Evolutionary conservation across 2,888 invertebrate species (phyloP).

Genomic region (Sycophila texana): DNA sequence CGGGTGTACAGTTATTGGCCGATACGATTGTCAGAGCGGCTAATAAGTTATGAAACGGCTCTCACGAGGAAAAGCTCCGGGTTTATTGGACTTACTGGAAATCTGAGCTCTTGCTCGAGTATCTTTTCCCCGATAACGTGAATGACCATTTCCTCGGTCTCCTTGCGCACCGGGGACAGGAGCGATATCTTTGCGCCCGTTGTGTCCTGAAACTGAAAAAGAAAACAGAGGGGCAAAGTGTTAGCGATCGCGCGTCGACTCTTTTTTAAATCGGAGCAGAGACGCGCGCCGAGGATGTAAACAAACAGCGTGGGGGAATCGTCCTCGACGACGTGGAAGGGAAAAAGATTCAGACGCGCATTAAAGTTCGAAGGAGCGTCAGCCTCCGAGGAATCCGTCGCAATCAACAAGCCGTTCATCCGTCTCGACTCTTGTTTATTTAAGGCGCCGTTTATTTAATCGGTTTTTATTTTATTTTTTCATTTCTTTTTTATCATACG

Average conservation of each 20-base stretch:
- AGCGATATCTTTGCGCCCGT: conserved; percentile 78
- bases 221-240: not conserved
- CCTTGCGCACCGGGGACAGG: conserved; percentile 77
- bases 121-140: conserved; percentile 78
- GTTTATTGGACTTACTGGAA: conserved; percentile 73
- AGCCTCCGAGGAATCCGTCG: no score
- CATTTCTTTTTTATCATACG: no score
- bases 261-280: not conserved
- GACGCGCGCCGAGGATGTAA: conserved; percentile 8
- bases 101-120: conserved; percentile 77
- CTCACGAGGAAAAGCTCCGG: conserved; percentile 5
- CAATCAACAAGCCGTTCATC: no score
- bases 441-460: no score
- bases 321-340: not conserved
- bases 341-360: not conserved
- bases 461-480: no score
- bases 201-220: conserved; percentile 71
- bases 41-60: conserved; percentile 34
- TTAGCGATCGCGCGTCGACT: not conserved
- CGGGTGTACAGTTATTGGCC: conserved; percentile 29
- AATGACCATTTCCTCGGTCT: conserved; percentile 79
- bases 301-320: not conserved
- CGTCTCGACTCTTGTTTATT: no score
- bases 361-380: not conserved
- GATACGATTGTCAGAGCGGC: conserved; percentile 20